phyloP scores from a whole-genome alignment of 1,140 invertebrate species.

The Lineus longissimus region DNA sequence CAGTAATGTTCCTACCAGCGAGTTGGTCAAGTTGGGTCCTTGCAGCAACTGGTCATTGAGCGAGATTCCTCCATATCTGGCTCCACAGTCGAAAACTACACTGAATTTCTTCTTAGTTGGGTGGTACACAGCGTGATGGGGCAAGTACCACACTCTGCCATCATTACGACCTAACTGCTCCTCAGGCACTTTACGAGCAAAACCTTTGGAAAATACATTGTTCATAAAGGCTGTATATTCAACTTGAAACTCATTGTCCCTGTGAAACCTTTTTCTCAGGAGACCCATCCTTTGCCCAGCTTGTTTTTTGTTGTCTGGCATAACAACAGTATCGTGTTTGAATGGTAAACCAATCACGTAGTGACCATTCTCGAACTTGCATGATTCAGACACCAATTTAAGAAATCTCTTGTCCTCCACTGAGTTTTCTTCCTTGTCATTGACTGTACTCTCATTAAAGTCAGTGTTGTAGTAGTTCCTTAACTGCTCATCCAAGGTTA shows the following conservation, averaged over 20 bases:
- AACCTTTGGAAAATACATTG: slow-evolving; percentile 1
- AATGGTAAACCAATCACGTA: too few species aligned
- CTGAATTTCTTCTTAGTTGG: slow-evolving; percentile 21
- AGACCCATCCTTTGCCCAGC: not conserved
- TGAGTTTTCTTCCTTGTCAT: not conserved
- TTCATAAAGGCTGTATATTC: slow-evolving; percentile 5
- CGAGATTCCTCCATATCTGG: slow-evolving; percentile 12
- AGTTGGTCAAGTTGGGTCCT: slow-evolving; percentile 21
- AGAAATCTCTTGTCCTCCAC: not conserved
- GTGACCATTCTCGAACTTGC: not conserved
- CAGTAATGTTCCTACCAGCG: slow-evolving; percentile 17
- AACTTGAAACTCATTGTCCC: not conserved
- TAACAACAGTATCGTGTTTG: not conserved
- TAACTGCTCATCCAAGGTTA: not conserved
- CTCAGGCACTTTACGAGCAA: not conserved
- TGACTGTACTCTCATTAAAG: not conserved
- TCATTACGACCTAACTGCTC: not conserved
- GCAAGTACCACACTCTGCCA: slow-evolving; percentile 20
- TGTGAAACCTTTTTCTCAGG: not conserved
- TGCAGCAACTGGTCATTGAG: slow-evolving; percentile 9
- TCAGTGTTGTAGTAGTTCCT: not conserved
- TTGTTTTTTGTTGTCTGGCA: not conserved
- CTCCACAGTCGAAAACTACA: slow-evolving; percentile 22
- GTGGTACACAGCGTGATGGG: slow-evolving; percentile 24
- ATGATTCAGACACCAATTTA: not conserved